Evolutionary conservation across 2,113 vertebrate species (phyloP), one percentile per base, ranked within the genome.

Genomic region (Cranoglanis bouderius): DNA sequence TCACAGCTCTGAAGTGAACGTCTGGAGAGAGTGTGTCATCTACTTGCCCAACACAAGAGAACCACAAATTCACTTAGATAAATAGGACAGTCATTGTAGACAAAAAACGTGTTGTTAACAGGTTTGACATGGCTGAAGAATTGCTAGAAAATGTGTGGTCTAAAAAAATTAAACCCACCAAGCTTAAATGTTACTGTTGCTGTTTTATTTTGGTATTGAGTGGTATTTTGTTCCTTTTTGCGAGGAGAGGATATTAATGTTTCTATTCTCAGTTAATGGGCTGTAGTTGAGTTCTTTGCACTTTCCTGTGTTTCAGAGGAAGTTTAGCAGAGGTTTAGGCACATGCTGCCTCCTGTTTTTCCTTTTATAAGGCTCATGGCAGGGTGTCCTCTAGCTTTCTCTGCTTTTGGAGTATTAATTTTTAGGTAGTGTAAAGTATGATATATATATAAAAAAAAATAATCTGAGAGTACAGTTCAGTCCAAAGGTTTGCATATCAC

Each of bases 211-310:
- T 43, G 9, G 21, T 75, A 43, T 49, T 29, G 40, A 77, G 43
- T 46, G 74, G 21, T 46, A 77, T 77, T 77, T 77, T 46, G 21
- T 43, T 4, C 21, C 2, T 4, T 77, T 24, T 77, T 26, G 21
- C 74, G 1, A 10, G 26, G 40, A 78, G 43, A 78, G 26, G 43
- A 78, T 49, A 16, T 78, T 29, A 49, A 49, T 51, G 75, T 78
- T 78, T 78, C 43, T 49, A 29, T 78, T 78, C 46, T 84, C 46
- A 40, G 72, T 84, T 83, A 63, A 74, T 75, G 84, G 26, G n/a
- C 59, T 77, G 67, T 84, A 61, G 72, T 38, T 55, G 35, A 74
- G 84, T 57, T 24, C 70, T 85, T 55, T 55, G 32, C n/a, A 57
- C 13, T 78, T 78, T 78, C 4, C 43, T 49, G 40, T n/a, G 43